These are phyloP conservation scores for Graphium colonna DNA, from an alignment of 2,888 invertebrate species.

Conservation along the genomic window DNA sequence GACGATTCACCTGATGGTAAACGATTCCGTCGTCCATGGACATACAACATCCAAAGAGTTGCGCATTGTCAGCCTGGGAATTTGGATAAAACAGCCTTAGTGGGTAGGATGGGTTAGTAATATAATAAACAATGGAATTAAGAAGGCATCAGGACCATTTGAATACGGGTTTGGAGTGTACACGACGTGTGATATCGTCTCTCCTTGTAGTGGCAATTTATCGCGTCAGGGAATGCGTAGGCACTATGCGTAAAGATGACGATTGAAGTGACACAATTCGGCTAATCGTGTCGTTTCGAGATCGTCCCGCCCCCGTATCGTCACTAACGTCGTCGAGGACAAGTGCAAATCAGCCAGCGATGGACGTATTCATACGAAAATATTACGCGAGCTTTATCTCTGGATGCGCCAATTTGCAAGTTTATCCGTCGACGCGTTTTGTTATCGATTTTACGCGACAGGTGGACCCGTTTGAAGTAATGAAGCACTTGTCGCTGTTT, in stretches of 20 bases:
- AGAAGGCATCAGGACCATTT: conserved; percentile 41
- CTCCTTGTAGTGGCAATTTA: conserved; percentile 1
- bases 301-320: not conserved
- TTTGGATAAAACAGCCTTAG: too few relatives aligned
- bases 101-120: too few relatives aligned
- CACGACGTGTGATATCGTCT: not conserved
- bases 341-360: not conserved
- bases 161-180: conserved; percentile 25
- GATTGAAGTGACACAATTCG: too few relatives aligned
- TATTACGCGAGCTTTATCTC: conserved; percentile 3
- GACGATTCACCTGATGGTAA: too few relatives aligned
- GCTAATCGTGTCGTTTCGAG: too few relatives aligned
- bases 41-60: too few relatives aligned
- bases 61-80: too few relatives aligned
- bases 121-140: too few relatives aligned
- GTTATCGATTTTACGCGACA: conserved; percentile 7
- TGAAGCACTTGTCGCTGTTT: not conserved
- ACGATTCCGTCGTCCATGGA: too few relatives aligned
- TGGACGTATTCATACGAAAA: conserved; percentile 2
- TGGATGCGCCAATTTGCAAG: conserved; percentile 5
- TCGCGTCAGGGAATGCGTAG: too few relatives aligned
- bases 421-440: conserved; percentile 4
- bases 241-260: too few relatives aligned
- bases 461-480: not conserved
- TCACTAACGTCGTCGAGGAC: not conserved